phyloP scores from a whole-genome alignment of 2,113 vertebrate genomes.

The Calyptommatus sinebrachiatus region DNA sequence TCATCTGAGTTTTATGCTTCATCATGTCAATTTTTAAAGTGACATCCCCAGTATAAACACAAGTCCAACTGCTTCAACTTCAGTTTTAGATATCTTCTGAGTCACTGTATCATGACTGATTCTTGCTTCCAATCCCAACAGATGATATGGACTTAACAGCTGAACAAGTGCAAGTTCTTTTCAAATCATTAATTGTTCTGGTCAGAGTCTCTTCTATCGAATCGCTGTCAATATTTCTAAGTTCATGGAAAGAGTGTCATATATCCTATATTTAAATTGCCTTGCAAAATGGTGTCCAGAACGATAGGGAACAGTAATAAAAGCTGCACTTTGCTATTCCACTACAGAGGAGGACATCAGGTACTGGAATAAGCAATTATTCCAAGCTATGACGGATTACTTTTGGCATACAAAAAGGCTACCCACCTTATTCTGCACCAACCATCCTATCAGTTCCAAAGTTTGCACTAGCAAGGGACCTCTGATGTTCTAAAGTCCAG shows the following conservation, averaged over 20 bases:
- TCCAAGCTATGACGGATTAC: too few species aligned
- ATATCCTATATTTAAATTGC: neutral
- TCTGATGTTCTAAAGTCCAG: too few species aligned
- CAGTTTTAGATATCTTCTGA: neutral
- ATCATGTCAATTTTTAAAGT: slow-evolving; percentile 17
- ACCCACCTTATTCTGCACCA: too few species aligned
- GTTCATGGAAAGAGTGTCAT: neutral
- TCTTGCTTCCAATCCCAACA: neutral
- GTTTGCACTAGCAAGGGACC: too few species aligned
- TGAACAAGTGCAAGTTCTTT: neutral
- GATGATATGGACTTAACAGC: neutral
- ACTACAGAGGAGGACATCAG: too few species aligned
- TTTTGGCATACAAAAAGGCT: too few species aligned
- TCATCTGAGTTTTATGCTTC: neutral
- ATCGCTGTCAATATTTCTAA: neutral
- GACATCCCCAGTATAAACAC: neutral
- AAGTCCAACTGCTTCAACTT: neutral
- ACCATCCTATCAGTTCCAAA: too few species aligned
- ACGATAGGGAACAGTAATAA: neutral
- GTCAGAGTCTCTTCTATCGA: neutral
- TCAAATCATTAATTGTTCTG: neutral
- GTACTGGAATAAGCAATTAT: too few species aligned
- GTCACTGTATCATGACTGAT: neutral
- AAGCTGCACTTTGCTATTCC: neutral
- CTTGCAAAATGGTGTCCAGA: neutral